These are phyloP conservation scores for Protonemura montana DNA, from an alignment of 2,888 invertebrate genomes.

Conservation along the genomic window DNA sequence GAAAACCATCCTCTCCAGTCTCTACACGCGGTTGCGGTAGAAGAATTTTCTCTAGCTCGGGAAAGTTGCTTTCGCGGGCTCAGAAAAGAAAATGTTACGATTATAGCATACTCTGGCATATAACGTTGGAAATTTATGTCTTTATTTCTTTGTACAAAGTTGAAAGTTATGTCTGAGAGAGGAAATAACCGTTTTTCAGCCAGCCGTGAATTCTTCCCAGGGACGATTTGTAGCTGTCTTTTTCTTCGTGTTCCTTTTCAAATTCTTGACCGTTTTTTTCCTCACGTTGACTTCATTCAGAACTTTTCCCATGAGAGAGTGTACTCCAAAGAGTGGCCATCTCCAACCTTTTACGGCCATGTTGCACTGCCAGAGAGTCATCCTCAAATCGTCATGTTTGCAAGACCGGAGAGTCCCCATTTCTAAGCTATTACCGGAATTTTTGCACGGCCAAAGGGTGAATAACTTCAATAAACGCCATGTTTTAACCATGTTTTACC, in stretches of 20 bases:
- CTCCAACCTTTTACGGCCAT: no score
- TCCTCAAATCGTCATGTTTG: no score
- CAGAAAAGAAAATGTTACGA: neutral
- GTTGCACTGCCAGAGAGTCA: no score
- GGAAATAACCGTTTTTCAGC: neutral
- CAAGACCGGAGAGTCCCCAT: no score
- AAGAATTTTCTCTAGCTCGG: neutral
- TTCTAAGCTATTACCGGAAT: no score
- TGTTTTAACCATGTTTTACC: no score
- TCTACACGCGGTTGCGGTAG: neutral
- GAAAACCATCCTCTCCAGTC: neutral
- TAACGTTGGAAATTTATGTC: neutral
- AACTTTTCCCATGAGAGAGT: no score
- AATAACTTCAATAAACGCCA: no score
- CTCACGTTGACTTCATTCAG: neutral
- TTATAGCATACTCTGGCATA: neutral
- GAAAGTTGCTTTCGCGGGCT: neutral
- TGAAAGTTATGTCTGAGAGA: neutral
- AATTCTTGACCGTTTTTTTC: slow-evolving; percentile 2
- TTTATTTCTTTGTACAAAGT: slow-evolving; percentile 7
- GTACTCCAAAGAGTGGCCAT: no score
- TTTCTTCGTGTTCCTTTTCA: neutral
- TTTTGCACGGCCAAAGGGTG: no score
- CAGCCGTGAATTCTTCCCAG: neutral
- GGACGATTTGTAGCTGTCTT: neutral